Base-by-base conservation (phyloP, 2,113 vertebrate genomes). In the Ceyx melanurus region DNA sequence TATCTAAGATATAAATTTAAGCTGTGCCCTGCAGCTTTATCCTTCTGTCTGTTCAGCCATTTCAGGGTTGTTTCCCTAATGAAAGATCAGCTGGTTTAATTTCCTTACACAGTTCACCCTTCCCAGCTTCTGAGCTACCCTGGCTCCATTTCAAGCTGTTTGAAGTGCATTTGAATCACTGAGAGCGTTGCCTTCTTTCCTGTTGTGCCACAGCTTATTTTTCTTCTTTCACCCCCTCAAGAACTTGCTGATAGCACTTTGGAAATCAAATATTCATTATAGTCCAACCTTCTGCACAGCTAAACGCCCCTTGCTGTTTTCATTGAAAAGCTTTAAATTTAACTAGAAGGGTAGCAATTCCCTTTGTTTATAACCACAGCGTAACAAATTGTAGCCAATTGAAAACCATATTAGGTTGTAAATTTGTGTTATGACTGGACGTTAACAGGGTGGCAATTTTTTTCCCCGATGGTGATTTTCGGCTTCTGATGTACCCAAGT, bases 381-480 rank as follows among this genome's bases (percentile, higher is more conserved):
- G 7, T 79, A 92, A 90, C 93, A 93, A 95, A 95, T 92, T 86
- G 91, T 65, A 87, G 80, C 85, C 93, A 92, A 71, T 75, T 94
- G 95, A 88, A 94, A 90, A 92, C 76, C 45, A 37, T 66, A 94
- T 91, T 81, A 92, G 80, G 67, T 20, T 91, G 94, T 93, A 94
- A 90, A 95, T 95, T 94, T 94, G 82, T 89, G 18, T 93, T 91
- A 94, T 92, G 95, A 87, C 58, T 94, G 91, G 78, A 56, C 25
- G 3, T 88, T 92, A 88, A 71, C 28, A 88, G 84, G 79, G 84
- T 73, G 79, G 84, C 84, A 54, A 4, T 81, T 87, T 43, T 89
- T 86, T 68, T 64, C 73, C 76, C 73, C 26, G 2, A 3, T 61
- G 82, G 89, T 86, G 76, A 33, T 92, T 92, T 95, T 93, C 77